Percentiles rank a stretch among this genome's conserved stretches.
These are phyloP conservation scores for Fragum whitleyi DNA, from an alignment of 2,888 invertebrate genomes.

Conservation along the genomic window DNA sequence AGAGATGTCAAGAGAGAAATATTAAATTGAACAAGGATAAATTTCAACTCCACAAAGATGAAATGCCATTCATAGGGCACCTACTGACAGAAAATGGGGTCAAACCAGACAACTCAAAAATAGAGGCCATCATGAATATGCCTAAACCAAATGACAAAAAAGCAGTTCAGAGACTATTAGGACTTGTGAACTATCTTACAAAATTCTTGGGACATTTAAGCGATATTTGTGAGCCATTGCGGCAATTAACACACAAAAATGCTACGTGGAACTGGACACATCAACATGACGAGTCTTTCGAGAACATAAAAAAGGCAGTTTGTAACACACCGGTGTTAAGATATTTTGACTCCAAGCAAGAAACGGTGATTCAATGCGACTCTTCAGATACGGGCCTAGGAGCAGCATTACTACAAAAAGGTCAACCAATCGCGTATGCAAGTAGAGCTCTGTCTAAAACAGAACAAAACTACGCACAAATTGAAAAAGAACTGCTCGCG, in stretches of 20 bases:
- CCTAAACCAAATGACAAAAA: conserved; percentile 30
- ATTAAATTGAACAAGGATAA: conserved; percentile 64
- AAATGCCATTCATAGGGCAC: conserved; percentile 62
- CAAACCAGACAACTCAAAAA: conserved; percentile 38
- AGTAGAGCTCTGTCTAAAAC: conserved; percentile 55
- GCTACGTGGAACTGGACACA: conserved; percentile 35
- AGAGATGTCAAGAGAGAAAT: conserved; percentile 44
- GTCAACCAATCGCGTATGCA: conserved; percentile 63
- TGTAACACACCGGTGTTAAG: conserved; percentile 36
- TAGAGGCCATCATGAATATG: conserved; percentile 57
- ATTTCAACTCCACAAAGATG: conserved; percentile 37
- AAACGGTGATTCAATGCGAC: conserved; percentile 10
- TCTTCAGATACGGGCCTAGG: conserved; percentile 58
- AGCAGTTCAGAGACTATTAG: conserved; percentile 31
- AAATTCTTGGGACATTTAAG: conserved; percentile 39
- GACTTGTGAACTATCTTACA: conserved; percentile 37
- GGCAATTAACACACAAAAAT: conserved; percentile 32
- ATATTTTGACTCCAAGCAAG: conserved; percentile 38
- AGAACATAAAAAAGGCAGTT: conserved; percentile 39
- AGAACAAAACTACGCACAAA: conserved; percentile 65
- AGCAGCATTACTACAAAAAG: conserved; percentile 61
- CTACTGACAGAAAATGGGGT: conserved; percentile 51
- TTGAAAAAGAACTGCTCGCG: conserved; percentile 69
- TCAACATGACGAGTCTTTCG: conserved; percentile 38
- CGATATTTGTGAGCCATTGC: conserved; percentile 40